phyloP scores from a whole-genome alignment of 1,140 invertebrate species.

The Zaprionus vittiger region DNA sequence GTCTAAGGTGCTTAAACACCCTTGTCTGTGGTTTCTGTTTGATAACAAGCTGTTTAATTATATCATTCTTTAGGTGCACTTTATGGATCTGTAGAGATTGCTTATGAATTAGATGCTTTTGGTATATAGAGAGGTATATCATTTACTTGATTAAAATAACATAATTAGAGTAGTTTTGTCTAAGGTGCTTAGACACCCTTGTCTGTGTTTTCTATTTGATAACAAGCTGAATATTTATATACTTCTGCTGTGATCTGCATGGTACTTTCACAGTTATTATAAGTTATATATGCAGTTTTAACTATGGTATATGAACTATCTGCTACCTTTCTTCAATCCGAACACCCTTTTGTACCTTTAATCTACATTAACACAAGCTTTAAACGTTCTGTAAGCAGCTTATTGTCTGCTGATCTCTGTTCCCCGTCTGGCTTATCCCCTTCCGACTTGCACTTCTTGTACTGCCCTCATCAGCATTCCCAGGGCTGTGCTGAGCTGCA shows the following conservation, averaged over 20 bases:
- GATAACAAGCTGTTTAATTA: not conserved
- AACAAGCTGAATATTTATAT: no score
- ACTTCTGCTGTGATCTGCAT: not conserved
- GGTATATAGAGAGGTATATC: not conserved
- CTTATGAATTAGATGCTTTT: not conserved
- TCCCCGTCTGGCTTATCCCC: not conserved
- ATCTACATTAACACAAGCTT: not conserved
- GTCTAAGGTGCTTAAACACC: no score
- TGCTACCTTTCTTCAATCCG: no score
- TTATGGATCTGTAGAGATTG: not conserved
- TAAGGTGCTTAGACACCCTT: no score
- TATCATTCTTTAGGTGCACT: not conserved
- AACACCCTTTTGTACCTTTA: not conserved
- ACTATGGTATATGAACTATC: no score
- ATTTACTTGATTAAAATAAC: not conserved
- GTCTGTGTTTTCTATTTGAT: not conserved
- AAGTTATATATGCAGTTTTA: not conserved
- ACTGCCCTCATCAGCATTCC: not conserved
- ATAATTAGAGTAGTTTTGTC: not conserved
- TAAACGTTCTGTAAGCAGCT: not conserved
- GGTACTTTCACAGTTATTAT: not conserved
- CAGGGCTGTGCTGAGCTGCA: not conserved
- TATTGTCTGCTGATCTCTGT: not conserved
- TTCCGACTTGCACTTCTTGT: not conserved
- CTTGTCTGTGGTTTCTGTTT: not conserved